These are phyloP conservation scores for Acestrorhynchus altus DNA, from an alignment of 2,797 vertebrate species.

Conservation along the genomic window DNA sequence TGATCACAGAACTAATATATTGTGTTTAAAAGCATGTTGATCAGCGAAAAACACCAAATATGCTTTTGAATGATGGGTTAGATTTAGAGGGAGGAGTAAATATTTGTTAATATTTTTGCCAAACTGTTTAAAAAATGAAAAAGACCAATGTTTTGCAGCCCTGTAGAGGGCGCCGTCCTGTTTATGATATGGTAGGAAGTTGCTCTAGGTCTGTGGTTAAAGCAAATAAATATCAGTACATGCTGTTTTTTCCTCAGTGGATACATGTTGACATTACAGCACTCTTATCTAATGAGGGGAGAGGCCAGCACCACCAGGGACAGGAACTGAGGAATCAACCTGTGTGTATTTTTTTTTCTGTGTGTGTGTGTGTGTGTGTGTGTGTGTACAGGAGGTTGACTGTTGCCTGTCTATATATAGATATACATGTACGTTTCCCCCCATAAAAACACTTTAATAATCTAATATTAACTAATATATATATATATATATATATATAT, in stretches of 20 bases:
- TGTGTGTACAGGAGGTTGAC: background rate
- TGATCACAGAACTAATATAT: too few relatives aligned
- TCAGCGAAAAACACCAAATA: too few relatives aligned
- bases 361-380: conserved; percentile 15
- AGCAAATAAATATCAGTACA: conserved; percentile 78
- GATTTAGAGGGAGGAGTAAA: too few relatives aligned
- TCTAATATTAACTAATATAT: too few relatives aligned
- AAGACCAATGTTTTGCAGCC: background rate
- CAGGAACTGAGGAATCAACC: background rate
- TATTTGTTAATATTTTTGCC: too few relatives aligned
- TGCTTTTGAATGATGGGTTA: too few relatives aligned
- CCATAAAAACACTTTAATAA: too few relatives aligned
- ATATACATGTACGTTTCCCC: background rate
- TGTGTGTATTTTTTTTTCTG: background rate
- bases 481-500: too few relatives aligned
- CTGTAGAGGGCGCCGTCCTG: background rate
- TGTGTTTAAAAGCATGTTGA: too few relatives aligned
- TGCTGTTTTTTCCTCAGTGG: conserved; percentile 69
- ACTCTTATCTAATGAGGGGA: conserved; percentile 75
- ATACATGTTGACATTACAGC: conserved; percentile 78
- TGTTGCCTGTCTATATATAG: background rate
- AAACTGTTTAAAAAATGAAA: background rate
- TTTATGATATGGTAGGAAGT: background rate
- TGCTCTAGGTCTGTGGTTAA: conserved; percentile 60
- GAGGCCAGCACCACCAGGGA: conserved; percentile 69